Evolutionary conservation across 2,797 vertebrate genomes (phyloP).

Genomic region (Heteromormyrus szaboi): DNA sequence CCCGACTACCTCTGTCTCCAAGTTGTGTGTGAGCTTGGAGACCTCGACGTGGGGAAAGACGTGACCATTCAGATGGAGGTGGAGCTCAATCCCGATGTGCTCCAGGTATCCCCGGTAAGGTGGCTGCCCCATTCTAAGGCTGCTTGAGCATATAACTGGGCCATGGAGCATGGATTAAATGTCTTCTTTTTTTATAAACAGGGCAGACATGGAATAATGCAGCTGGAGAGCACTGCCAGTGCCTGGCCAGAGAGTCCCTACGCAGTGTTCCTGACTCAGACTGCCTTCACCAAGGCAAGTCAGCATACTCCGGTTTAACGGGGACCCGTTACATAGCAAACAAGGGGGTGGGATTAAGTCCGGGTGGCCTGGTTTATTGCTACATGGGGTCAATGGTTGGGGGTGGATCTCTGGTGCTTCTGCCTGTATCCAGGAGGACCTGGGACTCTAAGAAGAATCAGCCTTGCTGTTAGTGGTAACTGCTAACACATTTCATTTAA

Average conservation of each 20-base stretch:
- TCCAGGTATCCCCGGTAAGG: slow-evolving; percentile 68
- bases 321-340: background rate
- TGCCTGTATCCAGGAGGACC: background rate
- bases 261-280: slow-evolving; percentile 60
- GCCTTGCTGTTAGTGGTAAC: background rate
- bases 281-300: slow-evolving; percentile 62
- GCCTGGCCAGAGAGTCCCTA: slow-evolving; percentile 61
- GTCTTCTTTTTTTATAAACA: slow-evolving; percentile 47
- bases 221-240: slow-evolving; percentile 65
- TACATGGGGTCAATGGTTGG: background rate
- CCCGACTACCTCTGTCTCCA: slow-evolving; percentile 69
- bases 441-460: background rate
- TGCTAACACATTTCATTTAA: background rate
- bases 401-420: background rate
- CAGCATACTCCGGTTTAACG: background rate
- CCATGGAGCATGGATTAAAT: background rate
- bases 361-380: background rate
- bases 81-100: slow-evolving; percentile 73
- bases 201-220: slow-evolving; percentile 74
- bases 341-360: background rate
- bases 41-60: slow-evolving; percentile 78
- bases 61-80: slow-evolving; percentile 70
- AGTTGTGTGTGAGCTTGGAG: slow-evolving; percentile 76
- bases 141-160: background rate
- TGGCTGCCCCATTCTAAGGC: background rate